Evolutionary conservation across 2,113 vertebrate genomes (phyloP).

Genomic region (Sinocyclocheilus anophthalmus): DNA sequence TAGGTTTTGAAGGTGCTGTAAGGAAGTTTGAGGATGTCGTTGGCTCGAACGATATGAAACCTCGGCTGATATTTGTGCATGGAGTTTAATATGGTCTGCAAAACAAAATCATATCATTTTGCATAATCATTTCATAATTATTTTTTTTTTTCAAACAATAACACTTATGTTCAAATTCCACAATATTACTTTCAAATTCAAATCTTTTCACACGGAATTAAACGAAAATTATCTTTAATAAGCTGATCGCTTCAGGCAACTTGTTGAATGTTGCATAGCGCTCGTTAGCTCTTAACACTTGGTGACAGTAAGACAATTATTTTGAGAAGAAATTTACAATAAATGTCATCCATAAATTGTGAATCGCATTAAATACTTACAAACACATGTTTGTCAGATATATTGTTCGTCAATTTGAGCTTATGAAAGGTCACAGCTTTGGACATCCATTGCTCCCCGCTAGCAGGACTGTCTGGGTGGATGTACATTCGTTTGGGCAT

Average conservation of each 20-base stretch:
- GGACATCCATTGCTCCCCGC: conserved; percentile 98
- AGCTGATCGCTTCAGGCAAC: background rate
- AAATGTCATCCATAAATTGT: too few relatives aligned
- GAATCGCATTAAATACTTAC: conserved; percentile 77
- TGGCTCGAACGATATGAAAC: conserved; percentile 91
- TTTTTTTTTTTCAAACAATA: too few relatives aligned
- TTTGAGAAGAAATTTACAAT: too few relatives aligned
- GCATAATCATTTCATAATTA: background rate
- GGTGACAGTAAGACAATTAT: background rate
- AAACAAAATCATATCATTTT: background rate
- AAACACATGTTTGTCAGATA: conserved; percentile 95
- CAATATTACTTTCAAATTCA: background rate
- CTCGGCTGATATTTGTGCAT: conserved; percentile 98
- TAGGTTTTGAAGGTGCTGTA: conserved; percentile 92
- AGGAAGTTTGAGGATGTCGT: conserved; percentile 90
- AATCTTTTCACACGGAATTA: background rate
- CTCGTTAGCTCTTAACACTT: background rate
- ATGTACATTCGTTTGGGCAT: conserved; percentile 96
- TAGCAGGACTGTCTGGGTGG: conserved; percentile 94
- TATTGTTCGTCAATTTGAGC: conserved; percentile 82
- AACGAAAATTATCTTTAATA: background rate
- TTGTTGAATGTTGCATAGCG: background rate
- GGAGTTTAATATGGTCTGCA: conserved; percentile 93
- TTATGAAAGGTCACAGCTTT: conserved; percentile 94
- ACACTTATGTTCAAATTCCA: background rate